Percentiles rank a stretch among this genome's conserved stretches.
These are phyloP conservation scores for Montifringilla adamsi DNA, from an alignment of 2,113 vertebrate genomes.

Conservation along the genomic window DNA sequence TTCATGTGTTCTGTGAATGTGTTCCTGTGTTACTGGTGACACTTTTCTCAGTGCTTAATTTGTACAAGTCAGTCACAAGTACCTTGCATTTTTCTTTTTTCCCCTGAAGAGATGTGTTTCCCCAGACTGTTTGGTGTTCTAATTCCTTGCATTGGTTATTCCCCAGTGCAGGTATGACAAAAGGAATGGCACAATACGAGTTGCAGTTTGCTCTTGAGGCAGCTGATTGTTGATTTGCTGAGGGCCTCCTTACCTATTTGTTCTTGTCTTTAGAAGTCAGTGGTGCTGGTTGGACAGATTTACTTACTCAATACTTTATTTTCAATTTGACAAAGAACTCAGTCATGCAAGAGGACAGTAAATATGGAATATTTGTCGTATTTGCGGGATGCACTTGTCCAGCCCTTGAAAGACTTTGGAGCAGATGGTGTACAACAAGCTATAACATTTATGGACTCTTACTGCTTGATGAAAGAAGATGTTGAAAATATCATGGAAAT, in stretches of 20 bases:
- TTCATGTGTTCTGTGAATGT: neutral
- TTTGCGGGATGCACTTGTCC: slow-evolving; percentile 81
- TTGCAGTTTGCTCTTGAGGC: neutral
- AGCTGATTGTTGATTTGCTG: neutral
- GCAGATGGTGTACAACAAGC: slow-evolving; percentile 81
- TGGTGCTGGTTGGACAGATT: neutral
- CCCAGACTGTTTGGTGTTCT: fast-evolving
- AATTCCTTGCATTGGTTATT: neutral
- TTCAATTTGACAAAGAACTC: slow-evolving; percentile 76
- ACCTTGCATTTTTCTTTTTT: too few species aligned
- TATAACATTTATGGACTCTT: slow-evolving; percentile 86
- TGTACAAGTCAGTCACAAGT: neutral
- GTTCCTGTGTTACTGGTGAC: fast-evolving
- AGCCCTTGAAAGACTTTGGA: slow-evolving; percentile 79
- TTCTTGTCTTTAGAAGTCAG: neutral
- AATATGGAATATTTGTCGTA: slow-evolving; percentile 89
- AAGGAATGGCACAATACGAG: neutral
- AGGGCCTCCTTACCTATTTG: neutral
- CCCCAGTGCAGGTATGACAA: neutral
- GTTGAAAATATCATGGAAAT: slow-evolving; percentile 95
- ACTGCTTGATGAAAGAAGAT: slow-evolving; percentile 90
- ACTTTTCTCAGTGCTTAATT: neutral
- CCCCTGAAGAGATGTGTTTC: neutral
- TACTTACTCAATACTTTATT: neutral
- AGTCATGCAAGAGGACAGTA: slow-evolving; percentile 83